phyloP scores from a whole-genome alignment of 2,888 invertebrate species.

The Acronicta psi region DNA sequence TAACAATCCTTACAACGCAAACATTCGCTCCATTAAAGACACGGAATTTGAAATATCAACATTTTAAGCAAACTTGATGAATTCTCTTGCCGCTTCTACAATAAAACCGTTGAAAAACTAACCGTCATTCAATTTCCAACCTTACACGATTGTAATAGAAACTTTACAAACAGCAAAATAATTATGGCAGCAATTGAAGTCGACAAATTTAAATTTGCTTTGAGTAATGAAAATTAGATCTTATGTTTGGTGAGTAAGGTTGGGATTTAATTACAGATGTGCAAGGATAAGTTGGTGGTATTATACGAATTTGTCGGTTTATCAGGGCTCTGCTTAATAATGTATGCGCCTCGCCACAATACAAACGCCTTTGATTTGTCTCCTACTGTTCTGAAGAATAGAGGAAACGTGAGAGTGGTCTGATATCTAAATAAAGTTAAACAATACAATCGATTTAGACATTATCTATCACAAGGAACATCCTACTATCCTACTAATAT shows the following conservation, averaged over 20 bases:
- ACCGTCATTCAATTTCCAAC: constrained; percentile 34
- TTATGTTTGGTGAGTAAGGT: constrained; percentile 24
- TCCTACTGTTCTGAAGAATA: constrained; percentile 57
- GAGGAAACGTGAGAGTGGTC: constrained; percentile 26
- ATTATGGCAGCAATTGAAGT: constrained; percentile 41
- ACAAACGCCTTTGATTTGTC: constrained; percentile 78
- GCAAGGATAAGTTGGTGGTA: constrained; percentile 31
- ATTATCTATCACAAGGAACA: no score
- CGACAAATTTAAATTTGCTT: constrained; percentile 30
- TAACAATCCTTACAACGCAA: constrained; percentile 60
- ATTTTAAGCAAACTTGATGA: constrained; percentile 67
- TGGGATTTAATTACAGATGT: constrained; percentile 1
- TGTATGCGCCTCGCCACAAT: constrained; percentile 72
- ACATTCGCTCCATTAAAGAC: constrained; percentile 67
- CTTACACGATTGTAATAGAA: constrained; percentile 33
- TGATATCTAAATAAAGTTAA: not conserved
- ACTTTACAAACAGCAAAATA: constrained; percentile 27
- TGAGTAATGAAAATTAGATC: constrained; percentile 8
- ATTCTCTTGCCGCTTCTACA: constrained; percentile 46
- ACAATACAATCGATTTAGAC: no score
- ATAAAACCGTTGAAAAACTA: not conserved
- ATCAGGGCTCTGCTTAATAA: constrained; percentile 71
- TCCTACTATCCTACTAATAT: no score
- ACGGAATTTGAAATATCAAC: constrained; percentile 71
- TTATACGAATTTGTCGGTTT: constrained; percentile 66